Base-by-base conservation (phyloP, 2,113 vertebrate species). In the Pachyramphus minor region DNA sequence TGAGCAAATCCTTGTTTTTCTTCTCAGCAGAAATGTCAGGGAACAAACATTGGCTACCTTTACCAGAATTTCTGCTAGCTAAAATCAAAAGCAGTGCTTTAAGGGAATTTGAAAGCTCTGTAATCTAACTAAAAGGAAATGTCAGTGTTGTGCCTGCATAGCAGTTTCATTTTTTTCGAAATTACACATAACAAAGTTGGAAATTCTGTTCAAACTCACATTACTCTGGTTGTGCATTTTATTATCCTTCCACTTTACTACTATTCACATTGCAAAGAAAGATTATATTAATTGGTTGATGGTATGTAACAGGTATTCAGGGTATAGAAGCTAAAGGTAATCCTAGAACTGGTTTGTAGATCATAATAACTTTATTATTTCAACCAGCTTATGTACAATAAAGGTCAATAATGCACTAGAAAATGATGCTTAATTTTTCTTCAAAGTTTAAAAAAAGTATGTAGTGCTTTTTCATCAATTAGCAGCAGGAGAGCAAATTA, bases 401-500 rank as follows among this genome's bases (percentile, higher is more conserved):
- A 95, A 97, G 92, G 93, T 96, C 96, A 97, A 42, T 66, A 97
- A 88, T 64, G 30, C 39, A 50, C 81, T 82, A 69, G 49, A 89
- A 97, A 96, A 88, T 47, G 0, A 59, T 80, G 39, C 42, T 96
- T 96, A 90, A 94, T 97, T 96, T 96, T 90, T 96, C 90, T 96
- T 93, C n/a, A 84, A 96, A 95, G 53, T 96, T 96, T 47, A 30
- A 82, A 89, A 91, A 94, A 96, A 81, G 5, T 86, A 16, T 55
- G 22, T 96, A 96, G 74, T 93, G 87, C 93, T 96, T 94, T 95
- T 89, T 97, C 94, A 96, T 97, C 95, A 96, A 50, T 96, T 97
- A 97, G 90, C 89, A 95, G 84, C 91, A 95, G 84, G 95, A 97
- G 84, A 94, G 92, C 69, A 94, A 97, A 97, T 95, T 89, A 83